These are phyloP conservation scores for Hemiprocne comata DNA, from an alignment of 2,113 vertebrate species.

Conservation along the genomic window DNA sequence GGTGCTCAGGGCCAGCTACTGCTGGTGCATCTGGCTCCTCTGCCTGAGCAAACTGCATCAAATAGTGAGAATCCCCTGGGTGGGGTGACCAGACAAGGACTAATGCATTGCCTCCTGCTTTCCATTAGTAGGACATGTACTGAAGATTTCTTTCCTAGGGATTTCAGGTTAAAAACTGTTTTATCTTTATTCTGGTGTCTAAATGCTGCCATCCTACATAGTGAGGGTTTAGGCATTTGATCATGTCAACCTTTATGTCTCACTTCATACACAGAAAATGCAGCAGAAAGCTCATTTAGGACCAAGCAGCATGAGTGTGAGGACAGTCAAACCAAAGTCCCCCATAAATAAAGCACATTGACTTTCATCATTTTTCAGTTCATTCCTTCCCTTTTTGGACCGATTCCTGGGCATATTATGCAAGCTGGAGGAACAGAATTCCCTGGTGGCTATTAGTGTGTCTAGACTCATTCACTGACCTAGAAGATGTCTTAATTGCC, in stretches of 20 bases:
- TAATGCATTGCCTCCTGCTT: neutral
- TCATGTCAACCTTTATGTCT: neutral
- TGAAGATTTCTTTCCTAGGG: neutral
- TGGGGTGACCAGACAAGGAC: neutral
- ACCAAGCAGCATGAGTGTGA: neutral
- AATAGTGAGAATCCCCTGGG: neutral
- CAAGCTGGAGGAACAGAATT: constrained; percentile 20
- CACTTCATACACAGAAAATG: neutral
- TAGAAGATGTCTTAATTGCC: constrained; percentile 55
- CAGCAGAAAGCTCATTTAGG: neutral
- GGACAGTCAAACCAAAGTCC: neutral
- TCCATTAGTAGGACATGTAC: neutral
- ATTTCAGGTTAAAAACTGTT: neutral
- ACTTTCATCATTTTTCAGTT: neutral
- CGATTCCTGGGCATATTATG: neutral
- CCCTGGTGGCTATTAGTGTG: constrained; percentile 27
- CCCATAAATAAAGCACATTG: neutral
- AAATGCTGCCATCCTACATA: neutral
- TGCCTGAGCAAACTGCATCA: neutral
- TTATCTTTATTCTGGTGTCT: neutral
- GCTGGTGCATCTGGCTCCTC: neutral
- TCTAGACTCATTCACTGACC: constrained; percentile 66
- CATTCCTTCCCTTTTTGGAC: constrained; percentile 40
- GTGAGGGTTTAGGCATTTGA: neutral
- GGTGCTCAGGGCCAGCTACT: neutral